These are phyloP conservation scores for Agriotes lineatus DNA, from an alignment of 2,888 invertebrate species.

Conservation along the genomic window DNA sequence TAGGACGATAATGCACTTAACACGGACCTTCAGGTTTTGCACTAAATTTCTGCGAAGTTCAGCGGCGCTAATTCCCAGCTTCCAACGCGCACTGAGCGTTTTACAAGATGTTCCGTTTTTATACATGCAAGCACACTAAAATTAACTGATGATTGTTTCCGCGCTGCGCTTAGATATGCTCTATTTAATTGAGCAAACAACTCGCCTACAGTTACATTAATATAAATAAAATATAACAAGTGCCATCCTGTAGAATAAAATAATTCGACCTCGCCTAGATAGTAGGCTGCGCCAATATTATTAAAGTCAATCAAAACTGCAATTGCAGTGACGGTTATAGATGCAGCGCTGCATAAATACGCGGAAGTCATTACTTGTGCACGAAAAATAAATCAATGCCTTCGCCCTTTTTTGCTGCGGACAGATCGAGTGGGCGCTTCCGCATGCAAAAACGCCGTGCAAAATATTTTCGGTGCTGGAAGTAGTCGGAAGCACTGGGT, in stretches of 20 bases:
- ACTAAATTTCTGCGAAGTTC: no score
- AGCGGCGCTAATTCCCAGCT: neutral
- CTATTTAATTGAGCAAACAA: constrained; percentile 63
- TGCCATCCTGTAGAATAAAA: constrained; percentile 63
- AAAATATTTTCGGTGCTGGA: no score
- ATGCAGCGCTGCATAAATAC: constrained; percentile 27
- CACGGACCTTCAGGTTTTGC: no score
- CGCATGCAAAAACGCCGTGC: no score
- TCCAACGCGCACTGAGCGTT: constrained; percentile 4
- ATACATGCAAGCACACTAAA: constrained; percentile 36
- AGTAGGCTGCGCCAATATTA: constrained; percentile 42
- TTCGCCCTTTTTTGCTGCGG: neutral
- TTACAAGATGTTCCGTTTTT: constrained; percentile 35
- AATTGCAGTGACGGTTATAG: constrained; percentile 39
- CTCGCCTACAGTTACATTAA: constrained; percentile 66
- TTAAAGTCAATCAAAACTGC: constrained; percentile 46
- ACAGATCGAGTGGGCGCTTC: no score
- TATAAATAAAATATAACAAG: constrained; percentile 66
- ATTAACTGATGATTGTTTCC: constrained; percentile 44
- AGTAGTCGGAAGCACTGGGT: no score
- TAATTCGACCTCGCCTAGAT: constrained; percentile 59
- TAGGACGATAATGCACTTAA: no score
- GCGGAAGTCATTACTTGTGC: constrained; percentile 27
- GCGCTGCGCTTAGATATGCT: constrained; percentile 35
- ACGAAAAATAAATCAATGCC: constrained; percentile 2